Base-by-base conservation (phyloP, 2,797 vertebrate species). In the Erpetoichthys calabaricus region DNA sequence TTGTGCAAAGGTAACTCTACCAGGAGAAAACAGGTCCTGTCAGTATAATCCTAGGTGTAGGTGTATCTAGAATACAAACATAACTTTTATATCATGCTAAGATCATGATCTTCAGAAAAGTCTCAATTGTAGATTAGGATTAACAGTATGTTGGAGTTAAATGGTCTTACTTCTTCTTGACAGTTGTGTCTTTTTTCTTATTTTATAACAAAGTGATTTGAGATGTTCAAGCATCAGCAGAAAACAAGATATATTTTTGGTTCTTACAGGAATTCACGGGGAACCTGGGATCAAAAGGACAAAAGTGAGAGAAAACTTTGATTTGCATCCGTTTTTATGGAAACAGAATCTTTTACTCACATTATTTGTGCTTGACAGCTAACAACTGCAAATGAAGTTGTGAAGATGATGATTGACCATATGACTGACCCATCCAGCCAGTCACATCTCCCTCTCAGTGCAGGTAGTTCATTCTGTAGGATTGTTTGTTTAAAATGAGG, bases 271-370 rank as follows among this genome's bases (percentile, higher is more conserved):
- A 51, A 98, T 98, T 70, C 93, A 97, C 0, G 94, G 94, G 3
- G 94, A 98, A 65, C 89, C 93, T 3, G 94, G 94, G 0, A 78
- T 95, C 47, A 86, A 67, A 60, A 88, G 91, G 67, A 83, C 87
- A 60, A 94, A 94, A 86, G 94, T 94, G 68, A 77, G 67, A 5
- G 25, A 25, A 25, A 25, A 25, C 2, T 25, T 25, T 25, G 25
- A 25, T 25, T 25, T 25, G 10, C 49, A 25, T 25, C 25, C 25
- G 25, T 25, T 2, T 25, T 25, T 25, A 25, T 25, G 25, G 25
- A 51, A 4, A 4, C 25, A 9, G 50, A 9, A 8, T 51, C 44
- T n/a, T 3, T 5, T 42, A 3, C 4, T 46, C 3, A 3, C 57
- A 3, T 3, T 4, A 57, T 64, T 45, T 57, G n/a, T 3, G n/a